Conservation (phyloP, 2,797 vertebrate genomes). For the Falco berigora region DNA sequence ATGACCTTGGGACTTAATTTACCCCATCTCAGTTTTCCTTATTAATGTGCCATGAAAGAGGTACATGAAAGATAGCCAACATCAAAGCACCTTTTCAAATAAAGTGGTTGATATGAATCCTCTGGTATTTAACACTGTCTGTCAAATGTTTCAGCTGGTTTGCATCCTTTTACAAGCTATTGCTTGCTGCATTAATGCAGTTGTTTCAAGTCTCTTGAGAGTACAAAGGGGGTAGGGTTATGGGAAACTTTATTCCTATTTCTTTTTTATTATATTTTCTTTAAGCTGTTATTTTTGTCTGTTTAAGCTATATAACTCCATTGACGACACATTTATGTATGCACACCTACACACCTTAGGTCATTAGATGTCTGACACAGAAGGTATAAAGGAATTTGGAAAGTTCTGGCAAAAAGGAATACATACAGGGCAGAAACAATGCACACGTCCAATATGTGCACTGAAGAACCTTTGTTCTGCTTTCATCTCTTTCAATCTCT, state of each 20-base stretch:
- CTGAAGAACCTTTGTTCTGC: conserved; percentile 27
- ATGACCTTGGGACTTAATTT: conserved; percentile 78
- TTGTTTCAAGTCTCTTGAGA: conserved; percentile 63
- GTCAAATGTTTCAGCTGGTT: conserved; percentile 78
- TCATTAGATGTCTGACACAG: conserved; percentile 8
- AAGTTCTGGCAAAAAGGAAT: not conserved
- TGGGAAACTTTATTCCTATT: conserved; percentile 33
- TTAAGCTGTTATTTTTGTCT: conserved; percentile 30
- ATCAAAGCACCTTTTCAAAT: conserved; percentile 79
- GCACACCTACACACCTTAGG: not conserved
- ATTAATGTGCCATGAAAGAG: conserved; percentile 82
- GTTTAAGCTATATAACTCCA: not conserved
- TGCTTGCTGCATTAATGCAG: conserved; percentile 74
- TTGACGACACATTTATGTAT: not conserved
- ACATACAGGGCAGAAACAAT: not conserved
- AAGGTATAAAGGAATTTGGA: conserved; percentile 22
- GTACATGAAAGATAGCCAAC: conserved; percentile 78
- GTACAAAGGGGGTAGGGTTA: not conserved
- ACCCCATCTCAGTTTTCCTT: conserved; percentile 76
- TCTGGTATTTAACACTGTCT: conserved; percentile 77
- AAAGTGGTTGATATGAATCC: conserved; percentile 78
- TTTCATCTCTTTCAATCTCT: not conserved
- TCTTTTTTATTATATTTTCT: conserved; percentile 20
- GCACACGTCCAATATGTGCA: not conserved
- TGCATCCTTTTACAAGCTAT: conserved; percentile 78